Conservation (phyloP, 2,113 vertebrate species). For the Myiozetetes cayanensis region DNA sequence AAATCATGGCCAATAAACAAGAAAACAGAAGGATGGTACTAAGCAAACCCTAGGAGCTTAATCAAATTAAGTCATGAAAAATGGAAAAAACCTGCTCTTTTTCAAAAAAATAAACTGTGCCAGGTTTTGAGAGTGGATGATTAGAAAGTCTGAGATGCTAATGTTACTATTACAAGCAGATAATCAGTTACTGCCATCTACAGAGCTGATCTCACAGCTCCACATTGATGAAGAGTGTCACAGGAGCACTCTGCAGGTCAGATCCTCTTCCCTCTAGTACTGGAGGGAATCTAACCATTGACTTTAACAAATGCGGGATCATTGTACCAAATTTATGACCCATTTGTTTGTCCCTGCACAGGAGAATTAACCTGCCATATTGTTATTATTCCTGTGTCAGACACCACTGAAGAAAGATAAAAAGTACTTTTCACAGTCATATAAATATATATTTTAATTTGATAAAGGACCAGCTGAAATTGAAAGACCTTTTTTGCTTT, state of each 20-base stretch:
- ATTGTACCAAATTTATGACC: not conserved
- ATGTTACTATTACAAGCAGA: not conserved
- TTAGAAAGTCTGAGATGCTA: not conserved
- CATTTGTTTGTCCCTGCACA: not conserved
- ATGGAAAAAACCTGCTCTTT: not conserved
- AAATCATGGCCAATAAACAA: not conserved
- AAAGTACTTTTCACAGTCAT: not conserved
- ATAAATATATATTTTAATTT: not conserved
- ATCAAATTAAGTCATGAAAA: not conserved
- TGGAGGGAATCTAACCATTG: not conserved
- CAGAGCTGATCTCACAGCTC: not conserved
- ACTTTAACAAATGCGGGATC: not conserved
- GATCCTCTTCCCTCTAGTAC: not conserved
- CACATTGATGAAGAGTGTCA: not conserved
- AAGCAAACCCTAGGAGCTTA: not conserved
- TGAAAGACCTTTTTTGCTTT: not conserved
- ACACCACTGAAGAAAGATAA: not conserved
- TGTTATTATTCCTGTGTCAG: not conserved
- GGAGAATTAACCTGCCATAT: not conserved
- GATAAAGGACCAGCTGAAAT: not conserved
- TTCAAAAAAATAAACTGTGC: not conserved
- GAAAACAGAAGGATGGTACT: not conserved
- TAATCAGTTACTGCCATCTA: constrained; percentile 35
- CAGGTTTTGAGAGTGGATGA: not conserved
- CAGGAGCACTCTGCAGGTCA: not conserved